phyloP scores from a whole-genome alignment of 2,113 vertebrate genomes.

The Dryoscopus gambensis region DNA sequence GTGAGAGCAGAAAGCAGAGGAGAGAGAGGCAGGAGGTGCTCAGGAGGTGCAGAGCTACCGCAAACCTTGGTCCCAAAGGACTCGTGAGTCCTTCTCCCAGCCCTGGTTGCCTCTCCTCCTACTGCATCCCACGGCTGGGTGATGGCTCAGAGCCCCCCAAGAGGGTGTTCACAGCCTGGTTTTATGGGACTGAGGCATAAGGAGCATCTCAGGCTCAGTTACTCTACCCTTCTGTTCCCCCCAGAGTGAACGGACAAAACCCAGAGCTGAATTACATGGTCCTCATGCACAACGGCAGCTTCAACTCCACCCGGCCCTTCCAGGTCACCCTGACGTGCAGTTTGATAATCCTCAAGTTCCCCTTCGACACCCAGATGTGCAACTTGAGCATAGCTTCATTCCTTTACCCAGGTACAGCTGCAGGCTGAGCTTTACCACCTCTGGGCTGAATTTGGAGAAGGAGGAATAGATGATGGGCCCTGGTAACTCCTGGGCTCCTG shows the following conservation, averaged over 20 bases:
- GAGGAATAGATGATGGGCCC: background rate
- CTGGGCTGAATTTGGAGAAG: background rate
- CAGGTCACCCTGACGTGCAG: constrained; percentile 42
- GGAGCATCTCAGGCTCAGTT: rapidly evolving
- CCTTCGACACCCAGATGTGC: constrained; percentile 60
- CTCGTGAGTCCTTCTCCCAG: background rate
- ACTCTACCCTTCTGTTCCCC: background rate
- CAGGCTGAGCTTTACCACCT: background rate
- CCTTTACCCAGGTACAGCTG: constrained; percentile 21
- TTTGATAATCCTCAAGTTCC: constrained; percentile 58
- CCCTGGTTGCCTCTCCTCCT: background rate
- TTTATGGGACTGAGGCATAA: background rate
- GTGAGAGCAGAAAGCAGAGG: background rate
- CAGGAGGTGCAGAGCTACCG: background rate
- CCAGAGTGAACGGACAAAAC: constrained; percentile 27
- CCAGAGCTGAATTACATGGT: background rate
- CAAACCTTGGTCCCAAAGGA: background rate
- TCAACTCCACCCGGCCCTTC: background rate
- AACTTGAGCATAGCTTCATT: background rate
- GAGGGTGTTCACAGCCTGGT: background rate
- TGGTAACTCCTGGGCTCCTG: background rate
- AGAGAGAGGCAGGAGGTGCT: background rate
- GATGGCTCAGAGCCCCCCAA: rapidly evolving
- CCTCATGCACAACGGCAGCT: background rate
- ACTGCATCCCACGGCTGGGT: background rate